phyloP scores from a whole-genome alignment of 2,888 invertebrate species.

The Phengaris alcon region DNA sequence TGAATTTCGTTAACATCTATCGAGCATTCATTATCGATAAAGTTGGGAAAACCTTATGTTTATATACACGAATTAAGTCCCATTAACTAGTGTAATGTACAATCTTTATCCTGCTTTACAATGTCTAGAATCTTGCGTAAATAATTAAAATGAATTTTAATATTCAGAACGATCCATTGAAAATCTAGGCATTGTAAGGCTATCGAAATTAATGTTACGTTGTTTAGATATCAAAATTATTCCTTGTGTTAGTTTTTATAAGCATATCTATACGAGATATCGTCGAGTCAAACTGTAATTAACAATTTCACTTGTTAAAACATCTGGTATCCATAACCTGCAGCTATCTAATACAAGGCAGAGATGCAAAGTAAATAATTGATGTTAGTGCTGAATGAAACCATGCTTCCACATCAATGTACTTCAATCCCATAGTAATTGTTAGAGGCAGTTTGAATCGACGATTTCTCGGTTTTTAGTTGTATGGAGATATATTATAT shows the following conservation, averaged over 20 bases:
- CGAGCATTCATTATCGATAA: no score
- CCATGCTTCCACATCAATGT: no score
- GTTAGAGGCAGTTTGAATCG: not conserved
- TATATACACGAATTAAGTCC: not conserved
- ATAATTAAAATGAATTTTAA: not conserved
- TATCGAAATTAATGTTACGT: not conserved
- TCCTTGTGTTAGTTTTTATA: constrained; percentile 26
- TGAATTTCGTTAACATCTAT: no score
- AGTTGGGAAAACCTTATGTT: not conserved
- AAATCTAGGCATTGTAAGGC: constrained; percentile 8
- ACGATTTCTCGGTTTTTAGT: constrained; percentile 30
- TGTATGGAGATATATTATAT: constrained; percentile 39
- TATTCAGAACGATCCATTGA: not conserved
- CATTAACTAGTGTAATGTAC: not conserved
- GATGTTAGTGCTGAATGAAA: no score
- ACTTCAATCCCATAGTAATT: not conserved
- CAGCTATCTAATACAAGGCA: no score
- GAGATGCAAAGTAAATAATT: no score
- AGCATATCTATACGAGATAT: not conserved
- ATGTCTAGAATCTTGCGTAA: not conserved
- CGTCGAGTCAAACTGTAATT: constrained; percentile 2
- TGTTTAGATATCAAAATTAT: constrained; percentile 27
- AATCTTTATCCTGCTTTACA: not conserved
- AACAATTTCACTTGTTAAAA: not conserved
- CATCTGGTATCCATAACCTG: no score